Evolutionary conservation across 1,140 invertebrate species (phyloP).

Genomic region (Zaprionus capensis): DNA sequence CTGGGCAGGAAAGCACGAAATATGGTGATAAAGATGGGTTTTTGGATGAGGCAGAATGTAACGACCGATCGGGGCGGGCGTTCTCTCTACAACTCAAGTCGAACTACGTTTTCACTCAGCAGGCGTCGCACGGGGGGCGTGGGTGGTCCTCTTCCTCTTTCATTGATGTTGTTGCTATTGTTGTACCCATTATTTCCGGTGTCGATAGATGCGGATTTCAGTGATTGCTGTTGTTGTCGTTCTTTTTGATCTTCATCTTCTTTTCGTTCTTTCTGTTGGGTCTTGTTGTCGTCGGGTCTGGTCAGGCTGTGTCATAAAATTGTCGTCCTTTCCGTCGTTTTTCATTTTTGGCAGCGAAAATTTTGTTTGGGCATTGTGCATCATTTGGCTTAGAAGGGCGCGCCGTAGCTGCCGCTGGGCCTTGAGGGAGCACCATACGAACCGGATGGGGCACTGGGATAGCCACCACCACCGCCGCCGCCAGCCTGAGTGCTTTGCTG

Average conservation of each 20-base stretch:
- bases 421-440: conserved; percentile 84
- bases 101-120: conserved; percentile 56
- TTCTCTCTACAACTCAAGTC: conserved; percentile 51
- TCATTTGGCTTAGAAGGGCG: conserved; percentile 81
- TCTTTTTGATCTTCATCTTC: neutral
- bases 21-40: conserved; percentile 7
- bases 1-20: conserved; percentile 18
- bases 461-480: conserved; percentile 75
- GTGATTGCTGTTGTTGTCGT: conserved; percentile 37
- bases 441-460: conserved; percentile 76
- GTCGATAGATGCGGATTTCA: conserved; percentile 39
- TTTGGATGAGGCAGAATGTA: conserved; percentile 2
- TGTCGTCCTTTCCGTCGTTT: conserved; percentile 56
- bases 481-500: conserved; percentile 85
- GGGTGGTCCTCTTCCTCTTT: conserved; percentile 7
- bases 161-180: conserved; percentile 12
- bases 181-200: conserved; percentile 54
- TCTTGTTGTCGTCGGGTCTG: conserved; percentile 31
- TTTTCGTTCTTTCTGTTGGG: conserved; percentile 2
- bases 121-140: conserved; percentile 18
- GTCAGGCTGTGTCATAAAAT: conserved; percentile 44
- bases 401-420: conserved; percentile 82
- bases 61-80: conserved; percentile 8
- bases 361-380: conserved; percentile 31
- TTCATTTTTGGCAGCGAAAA: conserved; percentile 75